phyloP scores from a whole-genome alignment of 2,797 vertebrate genomes.

The Hydrolagus colliei region DNA sequence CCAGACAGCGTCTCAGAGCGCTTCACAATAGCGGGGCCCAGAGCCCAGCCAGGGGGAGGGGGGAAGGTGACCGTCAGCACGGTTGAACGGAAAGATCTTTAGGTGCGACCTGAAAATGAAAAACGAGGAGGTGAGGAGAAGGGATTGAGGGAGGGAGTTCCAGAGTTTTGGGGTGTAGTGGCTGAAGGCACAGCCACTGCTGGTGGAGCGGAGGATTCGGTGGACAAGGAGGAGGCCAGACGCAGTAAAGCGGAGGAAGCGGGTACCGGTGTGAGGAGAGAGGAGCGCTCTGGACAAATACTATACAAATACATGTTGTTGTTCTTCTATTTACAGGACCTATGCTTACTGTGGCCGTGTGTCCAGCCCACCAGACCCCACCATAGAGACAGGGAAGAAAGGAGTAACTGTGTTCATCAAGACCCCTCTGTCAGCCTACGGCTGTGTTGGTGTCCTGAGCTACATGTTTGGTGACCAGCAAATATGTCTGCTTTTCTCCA shows the following conservation, averaged over 20 bases:
- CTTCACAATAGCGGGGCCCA: not conserved
- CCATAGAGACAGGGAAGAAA: not conserved
- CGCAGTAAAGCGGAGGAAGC: not conserved
- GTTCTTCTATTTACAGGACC: not conserved
- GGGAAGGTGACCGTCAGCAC: not conserved
- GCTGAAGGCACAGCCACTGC: too few relatives aligned
- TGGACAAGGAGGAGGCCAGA: too few relatives aligned
- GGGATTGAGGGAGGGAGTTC: too few relatives aligned
- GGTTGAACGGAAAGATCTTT: too few relatives aligned
- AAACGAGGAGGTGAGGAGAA: too few relatives aligned
- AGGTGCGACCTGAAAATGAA: too few relatives aligned
- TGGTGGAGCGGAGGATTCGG: too few relatives aligned
- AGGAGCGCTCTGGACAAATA: not conserved
- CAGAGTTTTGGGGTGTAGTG: too few relatives aligned
- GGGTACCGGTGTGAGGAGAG: not conserved
- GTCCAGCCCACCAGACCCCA: not conserved
- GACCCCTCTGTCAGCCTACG: constrained; percentile 3
- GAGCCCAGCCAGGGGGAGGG: not conserved
- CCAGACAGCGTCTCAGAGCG: not conserved
- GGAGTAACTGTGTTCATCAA: constrained; percentile 14
- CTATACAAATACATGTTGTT: too few relatives aligned
- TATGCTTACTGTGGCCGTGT: not conserved
- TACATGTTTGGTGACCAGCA: not conserved
- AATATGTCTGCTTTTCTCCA: constrained; percentile 4
- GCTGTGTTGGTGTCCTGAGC: constrained; percentile 1